Evolutionary conservation across 2,797 vertebrate species (phyloP), one percentile per base, ranked within the genome.

Genomic region (Melanotaenia boesemani): DNA sequence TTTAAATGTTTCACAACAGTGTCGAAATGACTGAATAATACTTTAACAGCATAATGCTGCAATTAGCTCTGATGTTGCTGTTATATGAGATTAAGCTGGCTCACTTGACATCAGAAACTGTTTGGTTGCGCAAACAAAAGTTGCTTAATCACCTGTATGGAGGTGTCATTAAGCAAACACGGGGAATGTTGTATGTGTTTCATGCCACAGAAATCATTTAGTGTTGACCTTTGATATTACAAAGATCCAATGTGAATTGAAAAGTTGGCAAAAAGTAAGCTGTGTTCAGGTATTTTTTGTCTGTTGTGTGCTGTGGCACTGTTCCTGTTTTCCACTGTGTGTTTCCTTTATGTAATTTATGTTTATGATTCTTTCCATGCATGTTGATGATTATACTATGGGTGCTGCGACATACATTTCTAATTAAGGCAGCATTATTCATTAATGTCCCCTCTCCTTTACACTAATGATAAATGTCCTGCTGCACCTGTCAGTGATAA

Each of bases 401-500:
- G 11, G 10, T 36, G 68, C 70, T 37, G 61, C 39, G 30, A 36
- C 61, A 72, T 55, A 63, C 34, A 72, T 68, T 28, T 72, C 57
- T 30, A 62, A 80, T 77, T 64, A 68, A 78, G 13, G 68, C 55
- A 56, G 11, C 44, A 61, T 76, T 71, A 80, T 71, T 86, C 59
- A 86, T 77, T 76, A 78, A 83, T 81, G 63, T 79, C 82, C 72
- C 86, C 74, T 78, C 62, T 82, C 70, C 41, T 73, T 85, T 85
- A 79, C 59, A 84, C 65, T 64, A 59, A 83, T 89, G 90, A 94
- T 75, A 87, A 91, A 92, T 90, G 81, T 91, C 86, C 83, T 86
- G 83, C 83, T 82, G 77, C 58, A 77, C 74, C 87, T 92, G 90
- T 92, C 92, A 86, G 58, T 59, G 54, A 75, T 80, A 81, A 76